phyloP scores from a whole-genome alignment of 2,888 invertebrate genomes.

The Fabriciana adippe region DNA sequence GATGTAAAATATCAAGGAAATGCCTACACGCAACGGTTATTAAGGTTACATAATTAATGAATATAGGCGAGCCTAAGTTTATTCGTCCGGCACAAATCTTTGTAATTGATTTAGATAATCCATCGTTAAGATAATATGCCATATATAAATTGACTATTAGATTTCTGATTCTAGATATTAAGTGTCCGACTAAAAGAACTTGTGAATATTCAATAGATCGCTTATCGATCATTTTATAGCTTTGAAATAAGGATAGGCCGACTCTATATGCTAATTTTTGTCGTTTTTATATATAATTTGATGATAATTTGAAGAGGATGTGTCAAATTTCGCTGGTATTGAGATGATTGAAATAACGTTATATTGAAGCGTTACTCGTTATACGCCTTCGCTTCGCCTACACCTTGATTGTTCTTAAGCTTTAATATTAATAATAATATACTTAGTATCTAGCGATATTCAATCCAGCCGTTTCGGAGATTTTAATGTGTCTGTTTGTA shows the following conservation, averaged over 20 bases:
- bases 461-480: too few species aligned
- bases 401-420: too few species aligned
- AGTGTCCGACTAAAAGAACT: slow-evolving; percentile 17
- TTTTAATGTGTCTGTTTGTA: too few species aligned
- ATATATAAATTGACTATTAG: slow-evolving; percentile 31
- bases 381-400: too few species aligned
- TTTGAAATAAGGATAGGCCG: slow-evolving; percentile 3
- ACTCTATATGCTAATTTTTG: neutral
- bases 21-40: slow-evolving; percentile 30
- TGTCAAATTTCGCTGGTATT: neutral
- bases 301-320: neutral
- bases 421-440: too few species aligned
- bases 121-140: slow-evolving; percentile 31
- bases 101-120: slow-evolving; percentile 34
- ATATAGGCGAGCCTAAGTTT: slow-evolving; percentile 17
- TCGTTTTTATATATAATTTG: neutral
- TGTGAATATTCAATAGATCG: slow-evolving; percentile 9
- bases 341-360: too few species aligned
- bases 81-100: slow-evolving; percentile 27
- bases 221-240: slow-evolving; percentile 16
- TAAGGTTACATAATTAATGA: slow-evolving; percentile 29
- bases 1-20: slow-evolving; percentile 12
- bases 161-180: slow-evolving; percentile 17
- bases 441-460: too few species aligned
- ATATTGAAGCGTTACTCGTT: too few species aligned